Percentiles rank a stretch among this genome's conserved stretches.
These are phyloP conservation scores for Drosophila ustulata DNA, from an alignment of 2,888 invertebrate species.

Conservation along the genomic window DNA sequence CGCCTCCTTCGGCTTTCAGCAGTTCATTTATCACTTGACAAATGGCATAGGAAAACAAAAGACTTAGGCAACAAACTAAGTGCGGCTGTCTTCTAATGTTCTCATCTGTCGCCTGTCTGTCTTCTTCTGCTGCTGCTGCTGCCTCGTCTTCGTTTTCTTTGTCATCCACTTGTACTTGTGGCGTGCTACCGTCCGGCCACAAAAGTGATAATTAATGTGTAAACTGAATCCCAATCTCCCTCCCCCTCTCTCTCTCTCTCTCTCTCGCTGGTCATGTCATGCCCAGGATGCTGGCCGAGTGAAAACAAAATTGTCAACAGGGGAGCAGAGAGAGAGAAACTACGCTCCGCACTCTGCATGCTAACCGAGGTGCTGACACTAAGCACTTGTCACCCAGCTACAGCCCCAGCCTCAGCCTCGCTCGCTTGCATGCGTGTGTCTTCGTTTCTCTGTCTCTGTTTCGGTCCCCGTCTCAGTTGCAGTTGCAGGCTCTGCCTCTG, in stretches of 20 bases:
- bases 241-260: slow-evolving; percentile 29
- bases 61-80: slow-evolving; percentile 67
- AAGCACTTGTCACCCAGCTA: slow-evolving; percentile 80
- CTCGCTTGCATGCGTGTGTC: slow-evolving; percentile 50
- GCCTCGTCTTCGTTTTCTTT: slow-evolving; percentile 14
- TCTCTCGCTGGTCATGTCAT: slow-evolving; percentile 17
- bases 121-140: slow-evolving; percentile 24
- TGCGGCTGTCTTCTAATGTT: slow-evolving; percentile 64
- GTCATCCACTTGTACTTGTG: slow-evolving; percentile 13
- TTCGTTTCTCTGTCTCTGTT: slow-evolving; percentile 24
- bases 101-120: slow-evolving; percentile 53
- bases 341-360: slow-evolving; percentile 63
- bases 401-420: slow-evolving; percentile 23
- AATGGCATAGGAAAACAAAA: slow-evolving; percentile 64
- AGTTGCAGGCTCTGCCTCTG: slow-evolving; percentile 19
- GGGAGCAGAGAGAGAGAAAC: slow-evolving; percentile 15
- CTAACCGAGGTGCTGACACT: slow-evolving; percentile 80
- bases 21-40: slow-evolving; percentile 81
- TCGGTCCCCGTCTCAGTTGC: slow-evolving; percentile 19
- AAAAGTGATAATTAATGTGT: slow-evolving; percentile 84
- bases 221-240: slow-evolving; percentile 71
- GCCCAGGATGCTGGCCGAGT: slow-evolving; percentile 52
- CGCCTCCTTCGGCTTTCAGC: slow-evolving; percentile 69
- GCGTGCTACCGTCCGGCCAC: slow-evolving; percentile 57
- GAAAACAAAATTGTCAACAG: slow-evolving; percentile 75